Base-by-base conservation (phyloP, 2,113 vertebrate genomes). In the Centropristis striata region DNA sequence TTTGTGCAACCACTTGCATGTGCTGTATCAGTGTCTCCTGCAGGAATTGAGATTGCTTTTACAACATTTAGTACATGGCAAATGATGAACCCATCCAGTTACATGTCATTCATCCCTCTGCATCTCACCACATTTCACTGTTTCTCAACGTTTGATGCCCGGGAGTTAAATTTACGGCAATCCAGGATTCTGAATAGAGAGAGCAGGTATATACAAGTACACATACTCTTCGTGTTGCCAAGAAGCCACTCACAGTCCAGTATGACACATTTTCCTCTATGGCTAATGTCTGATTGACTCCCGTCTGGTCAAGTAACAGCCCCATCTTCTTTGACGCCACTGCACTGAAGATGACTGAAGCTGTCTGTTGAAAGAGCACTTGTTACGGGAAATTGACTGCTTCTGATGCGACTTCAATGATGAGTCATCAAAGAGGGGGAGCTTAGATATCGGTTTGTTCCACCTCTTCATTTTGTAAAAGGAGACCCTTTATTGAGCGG, bases 301-400 rank as follows among this genome's bases (percentile, higher is more conserved):
- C 67, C 68, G 57, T 85, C 79, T 84, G 66, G 68, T 72, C 69
- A 78, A 75, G 55, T 70, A 77, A 68, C 13, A 0, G 60, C 71
- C 23, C 23, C 42, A 68, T 39, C 50, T 69, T 72, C 20, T 51
- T 37, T 1, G 77, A 89, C 47, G 69, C 84, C 75, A 72, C 68
- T 49, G 60, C 5, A 27, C 55, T 81, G 71, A 72, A 55, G 60
- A 66, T 63, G 54, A 23, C 84, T 53, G 65, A 66, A 47, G 51
- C 57, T 60, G 44, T 83, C 41, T 71, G 42, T 85, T 79, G 41
- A 83, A 68, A 87, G 75, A 74, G 77, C 68, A 44, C 50, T 79
- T 73, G 66, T 79, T 90, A 61, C 28, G 28, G 81, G 75, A 90
- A 88, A 83, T 61, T 69, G 72, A 72, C 61, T 58, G 21, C 60